Conservation (phyloP, 2,113 vertebrate species). For the Piaya cayana region DNA sequence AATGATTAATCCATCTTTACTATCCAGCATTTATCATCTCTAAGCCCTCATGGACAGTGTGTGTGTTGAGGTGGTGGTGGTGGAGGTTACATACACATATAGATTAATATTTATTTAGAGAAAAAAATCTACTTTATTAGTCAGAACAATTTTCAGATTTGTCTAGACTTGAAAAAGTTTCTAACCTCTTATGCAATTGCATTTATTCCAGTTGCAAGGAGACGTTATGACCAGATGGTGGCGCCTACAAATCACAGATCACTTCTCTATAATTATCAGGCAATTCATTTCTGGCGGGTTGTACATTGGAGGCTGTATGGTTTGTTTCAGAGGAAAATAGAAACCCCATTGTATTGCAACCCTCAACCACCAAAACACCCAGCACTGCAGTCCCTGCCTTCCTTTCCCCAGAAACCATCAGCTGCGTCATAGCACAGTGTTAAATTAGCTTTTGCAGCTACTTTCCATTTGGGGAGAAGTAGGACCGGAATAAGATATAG, state of each 20-base stretch:
- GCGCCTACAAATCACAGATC: conserved; percentile 62
- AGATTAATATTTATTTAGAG: background rate
- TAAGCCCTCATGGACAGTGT: background rate
- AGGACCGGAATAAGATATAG: background rate
- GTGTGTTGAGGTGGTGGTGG: background rate
- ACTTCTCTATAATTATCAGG: background rate
- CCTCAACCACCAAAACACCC: background rate
- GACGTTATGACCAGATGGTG: conserved; percentile 52
- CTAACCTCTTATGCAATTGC: rapidly evolving
- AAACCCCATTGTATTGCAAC: background rate
- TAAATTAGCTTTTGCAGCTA: conserved; percentile 36
- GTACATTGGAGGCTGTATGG: background rate
- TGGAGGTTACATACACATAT: rapidly evolving
- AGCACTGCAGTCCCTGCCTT: background rate
- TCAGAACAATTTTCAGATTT: background rate
- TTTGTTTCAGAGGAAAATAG: conserved; percentile 44
- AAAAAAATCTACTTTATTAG: background rate
- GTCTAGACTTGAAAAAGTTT: background rate
- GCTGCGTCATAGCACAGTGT: background rate
- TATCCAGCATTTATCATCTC: background rate
- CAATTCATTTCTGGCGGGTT: background rate
- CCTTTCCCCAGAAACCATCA: background rate
- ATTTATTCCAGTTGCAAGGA: background rate
- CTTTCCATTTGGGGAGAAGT: background rate
- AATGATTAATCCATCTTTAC: background rate